These are phyloP conservation scores for Sanderia malayensis DNA, from an alignment of 30 jellyfish, hydroid and myxozoan genomes.

Conservation along the genomic window DNA sequence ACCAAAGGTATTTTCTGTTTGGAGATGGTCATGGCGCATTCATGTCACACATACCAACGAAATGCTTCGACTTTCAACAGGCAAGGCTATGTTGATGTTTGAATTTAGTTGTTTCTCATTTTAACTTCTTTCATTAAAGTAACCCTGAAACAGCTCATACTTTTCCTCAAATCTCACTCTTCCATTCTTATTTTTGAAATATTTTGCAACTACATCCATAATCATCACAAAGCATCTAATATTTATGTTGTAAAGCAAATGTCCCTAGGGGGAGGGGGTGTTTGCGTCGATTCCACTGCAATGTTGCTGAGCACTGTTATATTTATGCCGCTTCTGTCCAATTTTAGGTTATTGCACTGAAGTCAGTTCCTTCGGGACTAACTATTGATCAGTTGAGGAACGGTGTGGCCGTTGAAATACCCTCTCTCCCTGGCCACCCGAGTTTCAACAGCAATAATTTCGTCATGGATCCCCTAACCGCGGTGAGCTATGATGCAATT, in stretches of 20 bases:
- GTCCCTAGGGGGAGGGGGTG: too few relatives aligned
- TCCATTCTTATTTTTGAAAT: background rate
- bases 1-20: slow-evolving; percentile 30
- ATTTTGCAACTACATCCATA: background rate
- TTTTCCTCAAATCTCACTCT: background rate
- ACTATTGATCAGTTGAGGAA: background rate
- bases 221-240: background rate
- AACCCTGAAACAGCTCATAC: background rate
- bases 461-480: background rate
- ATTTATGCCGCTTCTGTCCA: background rate
- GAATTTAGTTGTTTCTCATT: too few relatives aligned
- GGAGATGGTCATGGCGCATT: slow-evolving; percentile 38
- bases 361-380: background rate
- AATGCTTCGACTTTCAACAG: slow-evolving; percentile 66
- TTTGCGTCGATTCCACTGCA: too few relatives aligned
- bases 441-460: background rate
- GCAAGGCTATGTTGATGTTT: too few relatives aligned
- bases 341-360: background rate
- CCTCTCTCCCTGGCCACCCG: background rate
- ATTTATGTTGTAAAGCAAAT: background rate
- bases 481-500: background rate
- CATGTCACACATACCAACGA: slow-evolving; percentile 56
- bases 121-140: too few relatives aligned
- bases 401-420: background rate
- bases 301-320: too few relatives aligned